Conservation (phyloP, 2,888 invertebrate genomes). For the Mythimna impura region DNA sequence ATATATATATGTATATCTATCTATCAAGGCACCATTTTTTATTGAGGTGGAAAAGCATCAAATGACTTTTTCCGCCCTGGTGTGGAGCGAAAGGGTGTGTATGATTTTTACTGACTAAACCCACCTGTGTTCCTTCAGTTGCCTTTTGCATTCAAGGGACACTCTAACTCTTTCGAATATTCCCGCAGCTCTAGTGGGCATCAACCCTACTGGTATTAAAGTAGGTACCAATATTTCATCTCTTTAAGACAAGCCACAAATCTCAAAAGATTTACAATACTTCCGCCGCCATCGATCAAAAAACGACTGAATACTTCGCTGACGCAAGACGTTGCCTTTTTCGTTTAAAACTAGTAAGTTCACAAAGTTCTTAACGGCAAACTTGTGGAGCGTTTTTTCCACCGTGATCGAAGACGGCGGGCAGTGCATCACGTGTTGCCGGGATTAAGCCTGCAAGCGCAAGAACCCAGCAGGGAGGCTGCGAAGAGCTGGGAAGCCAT, state of each 20-base stretch:
- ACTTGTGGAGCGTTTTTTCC: constrained; percentile 62
- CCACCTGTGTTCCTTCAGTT: no score
- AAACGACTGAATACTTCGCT: constrained; percentile 31
- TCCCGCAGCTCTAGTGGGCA: no score
- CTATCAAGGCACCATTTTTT: no score
- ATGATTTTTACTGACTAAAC: no score
- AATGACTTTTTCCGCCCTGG: no score
- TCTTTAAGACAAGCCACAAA: constrained; percentile 10
- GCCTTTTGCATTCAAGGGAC: no score
- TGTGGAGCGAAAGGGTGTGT: no score
- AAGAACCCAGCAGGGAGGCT: constrained; percentile 58
- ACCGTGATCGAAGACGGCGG: constrained; percentile 55
- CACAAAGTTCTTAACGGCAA: constrained; percentile 55
- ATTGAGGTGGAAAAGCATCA: no score
- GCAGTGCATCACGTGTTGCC: constrained; percentile 75
- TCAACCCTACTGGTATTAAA: no score
- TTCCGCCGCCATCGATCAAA: constrained; percentile 41
- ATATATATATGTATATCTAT: no score
- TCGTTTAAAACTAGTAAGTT: constrained; percentile 52
- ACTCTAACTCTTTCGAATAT: no score
- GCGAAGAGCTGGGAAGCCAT: constrained; percentile 71
- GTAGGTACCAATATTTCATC: not conserved
- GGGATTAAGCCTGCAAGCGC: constrained; percentile 77
- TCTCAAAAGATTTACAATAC: constrained; percentile 29
- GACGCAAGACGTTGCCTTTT: constrained; percentile 53